These are phyloP conservation scores for Catostomus latipinnis DNA, from an alignment of 2,797 vertebrate species.

Conservation along the genomic window DNA sequence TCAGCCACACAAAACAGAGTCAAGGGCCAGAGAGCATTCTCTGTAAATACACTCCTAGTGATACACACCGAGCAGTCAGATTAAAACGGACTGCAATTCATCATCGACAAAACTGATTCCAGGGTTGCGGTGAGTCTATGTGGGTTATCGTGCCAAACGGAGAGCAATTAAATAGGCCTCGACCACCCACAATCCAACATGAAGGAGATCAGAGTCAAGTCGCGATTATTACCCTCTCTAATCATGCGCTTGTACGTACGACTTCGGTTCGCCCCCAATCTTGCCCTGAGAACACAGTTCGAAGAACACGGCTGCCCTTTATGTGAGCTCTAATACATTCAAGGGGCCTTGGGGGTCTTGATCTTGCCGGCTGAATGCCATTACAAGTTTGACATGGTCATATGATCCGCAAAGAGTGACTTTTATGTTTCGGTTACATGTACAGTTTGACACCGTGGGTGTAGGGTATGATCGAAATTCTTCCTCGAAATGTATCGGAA, in stretches of 20 bases:
- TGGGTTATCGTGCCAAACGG: conserved; percentile 19
- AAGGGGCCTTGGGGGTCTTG: conserved; percentile 6
- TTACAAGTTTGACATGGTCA: conserved; percentile 46
- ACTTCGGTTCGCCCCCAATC: conserved; percentile 23
- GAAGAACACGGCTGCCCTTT: conserved; percentile 35
- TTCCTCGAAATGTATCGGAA: conserved; percentile 24
- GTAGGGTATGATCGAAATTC: conserved; percentile 14
- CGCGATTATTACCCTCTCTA: conserved; percentile 44
- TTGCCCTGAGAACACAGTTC: conserved; percentile 30
- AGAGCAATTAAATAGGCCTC: conserved; percentile 41
- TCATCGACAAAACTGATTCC: not conserved
- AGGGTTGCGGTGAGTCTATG: conserved; percentile 13
- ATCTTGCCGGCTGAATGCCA: conserved; percentile 36
- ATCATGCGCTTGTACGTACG: conserved; percentile 28
- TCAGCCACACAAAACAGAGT: conserved; percentile 28
- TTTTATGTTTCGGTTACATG: conserved; percentile 34
- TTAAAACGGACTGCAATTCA: conserved; percentile 34
- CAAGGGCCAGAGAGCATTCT: conserved; percentile 34
- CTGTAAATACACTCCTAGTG: conserved; percentile 45
- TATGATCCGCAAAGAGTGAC: conserved; percentile 36
- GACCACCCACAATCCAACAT: conserved; percentile 39
- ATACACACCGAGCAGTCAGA: conserved; percentile 16
- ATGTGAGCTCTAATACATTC: conserved; percentile 37
- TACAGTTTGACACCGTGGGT: conserved; percentile 35
- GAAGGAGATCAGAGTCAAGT: conserved; percentile 41